Base-by-base conservation (phyloP, 1,140 invertebrate species). In the Trichonephila clavipes region DNA sequence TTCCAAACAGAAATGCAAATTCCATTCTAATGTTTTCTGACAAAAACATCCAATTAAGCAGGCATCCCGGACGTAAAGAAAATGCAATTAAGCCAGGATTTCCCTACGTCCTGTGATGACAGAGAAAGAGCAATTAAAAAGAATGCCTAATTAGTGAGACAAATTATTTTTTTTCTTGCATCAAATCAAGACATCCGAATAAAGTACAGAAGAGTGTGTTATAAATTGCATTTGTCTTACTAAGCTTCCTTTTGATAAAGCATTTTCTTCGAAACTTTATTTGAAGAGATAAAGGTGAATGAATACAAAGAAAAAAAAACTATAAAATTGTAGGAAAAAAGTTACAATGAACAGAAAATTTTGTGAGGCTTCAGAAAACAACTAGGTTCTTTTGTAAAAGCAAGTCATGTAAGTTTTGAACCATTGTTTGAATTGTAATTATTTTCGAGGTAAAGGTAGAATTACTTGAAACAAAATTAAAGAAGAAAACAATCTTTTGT, bases 41-140 rank as follows among this genome's bases (percentile, higher is more conserved):
- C 91, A 92, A 92, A 92, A 92, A 92, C 91, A 87, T 92, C 83
- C 83, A 92, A 92, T 92, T 92, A 92, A 85, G 64, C n/a, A 72
- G 24, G 83, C 51, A 59, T 59, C 28, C 59, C 82, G 40, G 64
- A 92, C n/a, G 28, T 40, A 72, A 92, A 92, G 82, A 66, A 92
- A 92, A 92, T 66, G 91, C 91, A 92, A 92, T 92, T 92, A 92
- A 92, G 82, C 59, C n/a, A 10, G 61, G 90, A 92, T 92, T 92
- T 85, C 62, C 40, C 81, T 85, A 40, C 82, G 28, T 64, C 61
- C 83, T 61, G 59, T 21, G 69, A 85, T 92, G 59, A 85, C 77
- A 86, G 59, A 87, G 83, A 92, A 72, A 86, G 83, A 86, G 91
- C 91, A 92, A 92, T 92, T 92, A 92, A 92, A 92, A 92, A 92